phyloP scores from a whole-genome alignment of 2,888 invertebrate genomes.

The Drosophila demipolita region DNA sequence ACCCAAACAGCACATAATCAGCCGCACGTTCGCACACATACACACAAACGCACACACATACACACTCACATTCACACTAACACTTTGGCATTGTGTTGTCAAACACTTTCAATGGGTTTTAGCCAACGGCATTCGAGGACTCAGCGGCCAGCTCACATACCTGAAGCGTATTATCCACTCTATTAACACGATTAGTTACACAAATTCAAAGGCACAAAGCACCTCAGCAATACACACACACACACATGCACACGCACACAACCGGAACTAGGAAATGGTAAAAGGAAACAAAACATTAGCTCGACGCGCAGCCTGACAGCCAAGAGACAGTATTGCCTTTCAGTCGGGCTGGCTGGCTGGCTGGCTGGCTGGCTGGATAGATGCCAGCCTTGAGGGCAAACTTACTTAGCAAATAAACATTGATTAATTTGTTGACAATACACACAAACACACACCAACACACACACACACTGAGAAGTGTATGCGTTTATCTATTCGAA shows the following conservation, averaged over 20 bases:
- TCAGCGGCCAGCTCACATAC: constrained; percentile 62
- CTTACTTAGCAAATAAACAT: constrained; percentile 83
- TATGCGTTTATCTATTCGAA: constrained; percentile 47
- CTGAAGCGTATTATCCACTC: constrained; percentile 81
- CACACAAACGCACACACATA: constrained; percentile 7
- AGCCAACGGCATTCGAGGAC: constrained; percentile 61
- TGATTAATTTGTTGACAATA: constrained; percentile 84
- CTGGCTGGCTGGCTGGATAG: constrained; percentile 42
- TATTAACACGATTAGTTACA: constrained; percentile 82
- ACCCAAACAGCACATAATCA: constrained; percentile 55
- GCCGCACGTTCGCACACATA: constrained; percentile 31
- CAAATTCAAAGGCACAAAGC: constrained; percentile 75
- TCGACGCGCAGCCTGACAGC: constrained; percentile 40
- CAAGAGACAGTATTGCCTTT: constrained; percentile 16
- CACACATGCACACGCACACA: constrained; percentile 24
- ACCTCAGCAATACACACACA: constrained; percentile 31
- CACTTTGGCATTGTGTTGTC: constrained; percentile 29
- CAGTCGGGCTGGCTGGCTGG: constrained; percentile 18
- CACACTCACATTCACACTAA: background rate
- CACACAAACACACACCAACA: constrained; percentile 45
- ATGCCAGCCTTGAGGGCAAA: constrained; percentile 69
- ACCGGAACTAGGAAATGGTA: constrained; percentile 70
- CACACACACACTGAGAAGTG: constrained; percentile 25
- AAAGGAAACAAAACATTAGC: constrained; percentile 76
- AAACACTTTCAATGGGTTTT: constrained; percentile 60